Base-by-base conservation (phyloP, 2,113 vertebrate genomes). In the Montifringilla adamsi region DNA sequence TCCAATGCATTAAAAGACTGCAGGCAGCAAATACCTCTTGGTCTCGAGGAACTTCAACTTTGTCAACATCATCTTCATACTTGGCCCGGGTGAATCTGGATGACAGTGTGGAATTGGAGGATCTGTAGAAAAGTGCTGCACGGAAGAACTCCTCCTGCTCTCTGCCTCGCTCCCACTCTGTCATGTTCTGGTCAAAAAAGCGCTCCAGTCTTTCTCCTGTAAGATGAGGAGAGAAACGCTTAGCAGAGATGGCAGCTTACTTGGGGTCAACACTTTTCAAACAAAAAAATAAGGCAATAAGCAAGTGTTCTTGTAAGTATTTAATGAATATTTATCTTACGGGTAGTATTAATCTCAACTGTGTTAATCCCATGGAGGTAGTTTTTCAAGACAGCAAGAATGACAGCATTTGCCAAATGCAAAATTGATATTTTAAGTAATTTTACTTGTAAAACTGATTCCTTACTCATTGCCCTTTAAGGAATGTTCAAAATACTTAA, bases 101-200 rank as follows among this genome's bases (percentile, higher is more conserved):
- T 5, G 99, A 97, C 13, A 99, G 96, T 0, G 97, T 84, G 7
- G 99, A 98, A 27, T 87, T 98, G 35, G 97, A 97, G 18, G 99
- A 96, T 11, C 97, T 97, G 30, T 99, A 99, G 21, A 99, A 95
- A 96, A 97, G 49, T 2, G 99, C 99, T 2, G 99, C 98, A 2
- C 98, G 98, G 9, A 98, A 70, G 62, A 99, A 99, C 96, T 99
- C 99, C 1, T 99, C 99, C 53, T 96, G 97, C 63, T 99, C 99
- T 0, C 99, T 96, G 56, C 98, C 98, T 44, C 98, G 97, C 91
- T 99, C 99, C 99, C 99, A 99, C 70, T 99, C 99, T 0, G 99
- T 99, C 98, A 99, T 98, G 2, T 10, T 70, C 0, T 96, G 92
- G 84, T 99, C 99, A 90, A 99, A 90, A 89, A 98, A 98, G 8